Evolutionary conservation across 2,113 vertebrate species (phyloP).

Genomic region (Lagenorhynchus albirostris): DNA sequence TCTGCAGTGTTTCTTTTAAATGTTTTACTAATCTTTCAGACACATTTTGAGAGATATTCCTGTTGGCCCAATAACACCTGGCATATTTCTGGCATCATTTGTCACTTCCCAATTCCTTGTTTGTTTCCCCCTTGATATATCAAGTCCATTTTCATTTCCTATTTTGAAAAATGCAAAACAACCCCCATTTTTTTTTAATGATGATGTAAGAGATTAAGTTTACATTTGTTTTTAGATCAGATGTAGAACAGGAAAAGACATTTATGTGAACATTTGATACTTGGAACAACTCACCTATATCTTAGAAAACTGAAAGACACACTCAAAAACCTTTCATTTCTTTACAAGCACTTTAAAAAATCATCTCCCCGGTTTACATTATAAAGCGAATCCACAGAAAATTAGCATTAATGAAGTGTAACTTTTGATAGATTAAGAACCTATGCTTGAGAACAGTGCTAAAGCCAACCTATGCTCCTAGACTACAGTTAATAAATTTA

Average conservation of each 20-base stretch:
- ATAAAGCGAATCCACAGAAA: constrained; percentile 50
- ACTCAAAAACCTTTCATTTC: background rate
- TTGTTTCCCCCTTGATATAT: background rate
- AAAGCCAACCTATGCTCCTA: constrained; percentile 74
- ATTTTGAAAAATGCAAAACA: constrained; percentile 3
- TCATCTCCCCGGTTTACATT: constrained; percentile 59
- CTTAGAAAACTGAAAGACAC: background rate
- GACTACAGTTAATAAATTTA: constrained; percentile 77
- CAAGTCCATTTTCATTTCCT: constrained; percentile 7
- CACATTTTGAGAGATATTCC: background rate
- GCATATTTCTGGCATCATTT: background rate
- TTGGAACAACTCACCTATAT: constrained; percentile 12
- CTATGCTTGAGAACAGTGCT: constrained; percentile 69
- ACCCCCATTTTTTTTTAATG: background rate
- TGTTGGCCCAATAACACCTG: background rate
- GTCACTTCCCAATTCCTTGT: background rate
- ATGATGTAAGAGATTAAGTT: background rate
- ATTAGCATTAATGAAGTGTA: constrained; percentile 71
- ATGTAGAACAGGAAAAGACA: background rate
- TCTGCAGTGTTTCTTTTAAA: background rate
- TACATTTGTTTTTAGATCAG: background rate
- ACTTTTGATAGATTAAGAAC: constrained; percentile 67
- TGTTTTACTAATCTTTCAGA: background rate
- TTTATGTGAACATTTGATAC: constrained; percentile 33
- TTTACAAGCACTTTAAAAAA: constrained; percentile 25